Evolutionary conservation across 2,888 invertebrate species (phyloP).

Genomic region (Volucella zonaria): DNA sequence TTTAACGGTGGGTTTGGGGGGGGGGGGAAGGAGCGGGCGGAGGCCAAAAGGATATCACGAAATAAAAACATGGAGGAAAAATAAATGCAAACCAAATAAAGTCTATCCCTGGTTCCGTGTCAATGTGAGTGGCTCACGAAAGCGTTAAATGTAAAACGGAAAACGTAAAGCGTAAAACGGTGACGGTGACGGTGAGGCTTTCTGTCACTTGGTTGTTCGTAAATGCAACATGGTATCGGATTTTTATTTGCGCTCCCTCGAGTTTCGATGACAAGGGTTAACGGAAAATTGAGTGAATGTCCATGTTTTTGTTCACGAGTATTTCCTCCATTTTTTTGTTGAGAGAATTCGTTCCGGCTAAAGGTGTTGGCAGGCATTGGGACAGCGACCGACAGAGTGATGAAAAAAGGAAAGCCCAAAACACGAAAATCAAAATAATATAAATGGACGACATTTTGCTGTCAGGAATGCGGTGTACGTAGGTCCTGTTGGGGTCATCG

Average conservation of each 20-base stretch:
- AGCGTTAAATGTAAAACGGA: not conserved
- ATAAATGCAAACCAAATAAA: slow-evolving; percentile 6
- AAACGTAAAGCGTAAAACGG: not conserved
- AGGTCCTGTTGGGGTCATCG: not conserved
- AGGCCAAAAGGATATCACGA: slow-evolving; percentile 21
- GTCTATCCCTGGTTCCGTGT: not conserved
- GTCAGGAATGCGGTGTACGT: not conserved
- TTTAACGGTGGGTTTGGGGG: slow-evolving; percentile 21
- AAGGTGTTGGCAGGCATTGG: not conserved
- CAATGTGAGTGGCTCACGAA: slow-evolving; percentile 20
- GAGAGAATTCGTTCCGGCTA: not conserved
- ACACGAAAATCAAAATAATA: not conserved
- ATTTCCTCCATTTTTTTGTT: too few relatives aligned
- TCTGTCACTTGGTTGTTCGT: slow-evolving; percentile 37
- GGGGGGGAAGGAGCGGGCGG: too few relatives aligned
- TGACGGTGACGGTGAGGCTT: not conserved
- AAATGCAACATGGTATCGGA: slow-evolving; percentile 39
- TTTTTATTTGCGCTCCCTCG: slow-evolving; percentile 54
- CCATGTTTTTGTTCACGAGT: too few relatives aligned
- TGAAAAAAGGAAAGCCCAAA: too few relatives aligned
- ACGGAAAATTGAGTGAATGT: not conserved
- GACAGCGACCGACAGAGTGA: not conserved
- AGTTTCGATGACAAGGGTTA: slow-evolving; percentile 47
- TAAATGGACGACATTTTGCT: not conserved
- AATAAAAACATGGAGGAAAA: slow-evolving; percentile 23